Conservation (phyloP, 1,140 invertebrate species). For the Caerostris extrusa region DNA sequence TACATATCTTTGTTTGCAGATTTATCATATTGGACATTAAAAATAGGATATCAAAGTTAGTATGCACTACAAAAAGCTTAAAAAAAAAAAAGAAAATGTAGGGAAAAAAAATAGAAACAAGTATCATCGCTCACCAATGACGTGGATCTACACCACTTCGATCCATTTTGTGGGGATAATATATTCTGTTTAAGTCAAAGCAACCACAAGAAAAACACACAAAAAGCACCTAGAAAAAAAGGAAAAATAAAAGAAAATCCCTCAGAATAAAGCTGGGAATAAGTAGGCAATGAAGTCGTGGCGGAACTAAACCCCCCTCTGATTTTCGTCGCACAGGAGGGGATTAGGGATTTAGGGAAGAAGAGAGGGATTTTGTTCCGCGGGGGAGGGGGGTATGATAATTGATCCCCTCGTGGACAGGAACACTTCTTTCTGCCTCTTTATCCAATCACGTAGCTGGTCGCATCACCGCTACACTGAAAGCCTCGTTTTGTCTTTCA, state of each 20-base stretch:
- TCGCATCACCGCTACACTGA: constrained; percentile 42
- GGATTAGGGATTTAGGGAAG: constrained; percentile 71
- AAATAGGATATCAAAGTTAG: no score
- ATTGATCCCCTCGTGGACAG: constrained; percentile 75
- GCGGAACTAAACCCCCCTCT: constrained; percentile 72
- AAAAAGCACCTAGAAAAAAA: constrained; percentile 38
- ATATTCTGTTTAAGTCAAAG: constrained; percentile 72
- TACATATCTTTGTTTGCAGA: no score
- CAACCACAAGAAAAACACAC: constrained; percentile 10
- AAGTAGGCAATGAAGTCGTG: constrained; percentile 75
- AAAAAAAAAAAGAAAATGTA: no score
- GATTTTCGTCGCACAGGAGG: constrained; percentile 59
- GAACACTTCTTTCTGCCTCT: constrained; percentile 72
- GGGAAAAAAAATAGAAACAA: background rate
- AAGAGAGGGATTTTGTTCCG: constrained; percentile 28
- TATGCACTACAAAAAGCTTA: no score
- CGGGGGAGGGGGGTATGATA: constrained; percentile 32
- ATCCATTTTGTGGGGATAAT: constrained; percentile 38
- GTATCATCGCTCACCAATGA: background rate
- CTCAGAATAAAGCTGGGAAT: constrained; percentile 69
- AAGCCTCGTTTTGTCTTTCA: constrained; percentile 66
- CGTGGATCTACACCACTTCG: constrained; percentile 58
- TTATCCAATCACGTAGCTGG: constrained; percentile 76
- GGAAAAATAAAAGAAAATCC: constrained; percentile 3
- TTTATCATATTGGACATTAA: no score